Conservation (phyloP, 2,113 vertebrate genomes). For the Hemiscyllium ocellatum region DNA sequence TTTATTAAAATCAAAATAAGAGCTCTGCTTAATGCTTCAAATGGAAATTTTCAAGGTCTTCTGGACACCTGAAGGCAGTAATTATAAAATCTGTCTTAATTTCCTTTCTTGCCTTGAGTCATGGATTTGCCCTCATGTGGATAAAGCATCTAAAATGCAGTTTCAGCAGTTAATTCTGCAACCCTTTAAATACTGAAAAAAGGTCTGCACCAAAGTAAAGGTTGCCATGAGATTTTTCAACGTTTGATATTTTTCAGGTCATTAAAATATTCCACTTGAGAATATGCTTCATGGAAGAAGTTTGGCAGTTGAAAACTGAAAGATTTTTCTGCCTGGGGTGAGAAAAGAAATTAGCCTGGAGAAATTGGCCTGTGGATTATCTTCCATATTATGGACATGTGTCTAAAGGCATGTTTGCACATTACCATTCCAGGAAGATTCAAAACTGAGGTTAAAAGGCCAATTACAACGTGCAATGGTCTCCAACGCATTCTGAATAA, state of each 20-base stretch:
- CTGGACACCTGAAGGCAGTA: neutral
- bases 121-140: neutral
- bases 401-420: too few relatives aligned
- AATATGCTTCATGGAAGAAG: neutral
- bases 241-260: neutral
- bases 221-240: neutral
- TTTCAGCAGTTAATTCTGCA: neutral
- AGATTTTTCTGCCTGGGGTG: too few relatives aligned
- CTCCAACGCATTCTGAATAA: neutral
- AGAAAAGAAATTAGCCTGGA: neutral
- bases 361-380: too few relatives aligned
- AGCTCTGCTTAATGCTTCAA: neutral
- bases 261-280: constrained; percentile 11
- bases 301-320: neutral
- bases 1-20: neutral
- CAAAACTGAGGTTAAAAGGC: too few relatives aligned
- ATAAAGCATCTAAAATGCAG: neutral
- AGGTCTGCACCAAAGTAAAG: neutral
- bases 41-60: neutral
- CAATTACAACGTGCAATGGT: neutral
- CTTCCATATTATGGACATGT: too few relatives aligned
- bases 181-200: neutral
- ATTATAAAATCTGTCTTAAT: neutral
- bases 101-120: neutral
- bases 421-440: too few relatives aligned